phyloP scores from a whole-genome alignment of 2,888 invertebrate species.

The Notodonta ziczac region DNA sequence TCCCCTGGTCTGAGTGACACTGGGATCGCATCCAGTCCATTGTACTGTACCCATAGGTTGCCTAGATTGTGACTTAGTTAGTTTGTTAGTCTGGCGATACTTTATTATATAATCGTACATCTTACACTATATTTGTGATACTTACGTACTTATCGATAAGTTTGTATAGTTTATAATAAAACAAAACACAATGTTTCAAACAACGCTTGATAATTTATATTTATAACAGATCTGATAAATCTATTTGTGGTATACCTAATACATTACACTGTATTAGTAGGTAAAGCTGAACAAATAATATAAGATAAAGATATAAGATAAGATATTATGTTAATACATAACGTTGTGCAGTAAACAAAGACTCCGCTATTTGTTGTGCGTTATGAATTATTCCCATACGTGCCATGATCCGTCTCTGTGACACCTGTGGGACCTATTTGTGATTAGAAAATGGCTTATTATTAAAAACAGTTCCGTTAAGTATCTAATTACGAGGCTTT shows the following conservation, averaged over 20 bases:
- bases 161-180: neutral
- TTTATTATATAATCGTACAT: too few relatives aligned
- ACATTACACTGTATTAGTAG: slow-evolving; percentile 23
- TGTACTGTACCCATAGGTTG: too few relatives aligned
- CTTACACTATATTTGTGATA: too few relatives aligned
- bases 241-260: slow-evolving; percentile 8
- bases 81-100: too few relatives aligned
- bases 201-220: slow-evolving; percentile 19
- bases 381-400: slow-evolving; percentile 29
- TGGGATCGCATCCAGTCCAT: too few relatives aligned
- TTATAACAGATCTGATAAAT: slow-evolving; percentile 14
- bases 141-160: neutral
- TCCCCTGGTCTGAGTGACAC: too few relatives aligned
- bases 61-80: too few relatives aligned
- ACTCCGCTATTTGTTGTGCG: too few relatives aligned
- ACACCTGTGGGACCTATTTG: neutral
- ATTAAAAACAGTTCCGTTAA: neutral
- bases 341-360: neutral
- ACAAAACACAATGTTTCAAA: neutral
- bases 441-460: slow-evolving; percentile 1
- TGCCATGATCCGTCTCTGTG: neutral
- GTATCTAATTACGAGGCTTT: neutral
- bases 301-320: slow-evolving; percentile 8
- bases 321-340: slow-evolving; percentile 12
- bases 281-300: slow-evolving; percentile 17